Evolutionary conservation across 2,888 invertebrate genomes (phyloP), one percentile per base, ranked within the genome.

Genomic region (Lymantria monacha): DNA sequence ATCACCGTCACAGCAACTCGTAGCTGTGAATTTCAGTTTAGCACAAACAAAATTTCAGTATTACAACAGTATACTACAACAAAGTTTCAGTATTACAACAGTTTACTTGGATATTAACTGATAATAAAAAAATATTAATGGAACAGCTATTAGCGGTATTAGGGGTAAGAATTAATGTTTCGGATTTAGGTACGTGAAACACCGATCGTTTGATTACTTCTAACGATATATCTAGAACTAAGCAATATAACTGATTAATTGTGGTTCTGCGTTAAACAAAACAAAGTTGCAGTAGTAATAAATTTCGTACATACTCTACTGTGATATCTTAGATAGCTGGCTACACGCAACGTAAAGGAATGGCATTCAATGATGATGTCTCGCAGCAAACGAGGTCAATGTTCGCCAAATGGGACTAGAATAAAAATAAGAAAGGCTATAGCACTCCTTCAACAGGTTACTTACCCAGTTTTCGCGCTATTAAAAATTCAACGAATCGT

Each of bases 401-500:
- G 80, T 73, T 79, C 83, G 78, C 75, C 73, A 83, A 83, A 83
- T 79, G 73, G 41, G 75, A 82, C 78, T 82, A 83, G 75, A 82
- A 81, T 81, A 77, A 83, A 67, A 84, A 85, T 83, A 87, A 85
- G 85, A 87, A 87, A 87, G 83, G 83, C 83, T 81, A 74, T 72
- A 78, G 72, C 77, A 71, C 81, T 83, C 81, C 82, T 83, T 81
- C 72, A 71, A 76, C 83, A 84, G 79, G 85, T 83, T 73, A 79
- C 81, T 85, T 86, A 81, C 85, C 84, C 85, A 87, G 83, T 81
- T 87, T 83, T 83, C 79, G 78, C 74, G 82, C 79, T 85, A 86
- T 86, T 88, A 86, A 87, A 85, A 85, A 83, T 86, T 86, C 85
- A 83, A 83, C 80, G 82, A 85, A 87, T 85, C 83, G 81, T 83